These are phyloP conservation scores for Gila robusta DNA, from an alignment of 2,797 vertebrate genomes.

Conservation along the genomic window DNA sequence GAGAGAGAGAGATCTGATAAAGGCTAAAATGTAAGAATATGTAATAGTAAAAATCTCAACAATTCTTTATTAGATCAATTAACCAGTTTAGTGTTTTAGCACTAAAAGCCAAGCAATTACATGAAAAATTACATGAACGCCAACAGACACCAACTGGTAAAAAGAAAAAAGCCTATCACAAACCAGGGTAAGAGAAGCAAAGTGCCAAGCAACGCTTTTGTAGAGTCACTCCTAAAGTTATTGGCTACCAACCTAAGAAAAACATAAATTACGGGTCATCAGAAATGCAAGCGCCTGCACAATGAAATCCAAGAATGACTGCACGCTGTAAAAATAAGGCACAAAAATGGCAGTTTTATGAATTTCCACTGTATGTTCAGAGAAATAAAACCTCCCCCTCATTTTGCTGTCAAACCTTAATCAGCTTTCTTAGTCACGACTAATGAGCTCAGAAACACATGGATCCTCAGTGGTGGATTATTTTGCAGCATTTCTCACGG, in stretches of 20 bases:
- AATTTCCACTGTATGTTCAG: constrained; percentile 4
- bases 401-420: constrained; percentile 19
- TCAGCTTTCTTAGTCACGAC: constrained; percentile 24
- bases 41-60: not conserved
- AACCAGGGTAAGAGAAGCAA: not conserved
- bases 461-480: not conserved
- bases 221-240: constrained; percentile 14
- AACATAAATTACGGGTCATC: constrained; percentile 31
- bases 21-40: not conserved
- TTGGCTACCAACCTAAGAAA: not conserved
- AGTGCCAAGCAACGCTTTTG: not conserved
- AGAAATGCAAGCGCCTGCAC: not conserved
- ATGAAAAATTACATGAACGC: not conserved
- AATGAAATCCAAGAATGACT: constrained; percentile 25
- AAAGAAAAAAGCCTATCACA: not conserved
- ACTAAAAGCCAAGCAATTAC: not conserved
- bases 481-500: constrained; percentile 6
- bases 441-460: constrained; percentile 23
- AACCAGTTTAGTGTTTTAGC: not conserved
- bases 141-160: not conserved
- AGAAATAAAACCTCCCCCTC: constrained; percentile 4
- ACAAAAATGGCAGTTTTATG: constrained; percentile 24
- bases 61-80: constrained; percentile 1
- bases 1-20: not conserved
- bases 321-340: constrained; percentile 22